Evolutionary conservation across 2,797 vertebrate genomes (phyloP).

Genomic region (Phoeniculus purpureus): DNA sequence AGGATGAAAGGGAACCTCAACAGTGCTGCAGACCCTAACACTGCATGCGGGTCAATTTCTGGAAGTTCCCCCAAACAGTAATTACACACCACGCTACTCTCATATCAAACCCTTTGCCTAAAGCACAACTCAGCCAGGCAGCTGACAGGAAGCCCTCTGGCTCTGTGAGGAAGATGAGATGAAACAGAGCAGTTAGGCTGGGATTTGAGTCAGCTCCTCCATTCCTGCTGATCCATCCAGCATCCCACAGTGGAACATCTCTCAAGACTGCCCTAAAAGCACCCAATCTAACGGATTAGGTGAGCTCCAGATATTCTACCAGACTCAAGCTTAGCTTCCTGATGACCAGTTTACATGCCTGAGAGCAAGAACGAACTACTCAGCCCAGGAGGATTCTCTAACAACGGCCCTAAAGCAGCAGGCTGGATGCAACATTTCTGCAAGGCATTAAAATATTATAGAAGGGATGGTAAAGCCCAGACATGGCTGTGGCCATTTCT

Average conservation of each 20-base stretch:
- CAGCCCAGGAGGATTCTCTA: not conserved
- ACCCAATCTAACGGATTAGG: not conserved
- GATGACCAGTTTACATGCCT: not conserved
- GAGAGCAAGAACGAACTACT: constrained; percentile 22
- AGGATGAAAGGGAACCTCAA: not conserved
- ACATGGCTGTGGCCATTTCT: constrained; percentile 38
- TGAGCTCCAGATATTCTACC: not conserved
- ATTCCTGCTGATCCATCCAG: not conserved
- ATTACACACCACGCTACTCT: not conserved
- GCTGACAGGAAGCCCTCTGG: not conserved
- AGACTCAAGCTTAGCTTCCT: not conserved
- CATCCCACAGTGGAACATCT: not conserved
- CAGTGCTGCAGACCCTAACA: not conserved
- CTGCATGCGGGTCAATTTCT: not conserved
- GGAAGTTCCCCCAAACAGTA: not conserved
- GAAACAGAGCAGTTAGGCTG: not conserved
- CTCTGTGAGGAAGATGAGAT: not conserved
- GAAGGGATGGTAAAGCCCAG: not conserved
- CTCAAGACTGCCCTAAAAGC: not conserved
- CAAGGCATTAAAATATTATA: not conserved
- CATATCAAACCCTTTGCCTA: not conserved
- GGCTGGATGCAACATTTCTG: not conserved
- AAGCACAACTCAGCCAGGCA: not conserved
- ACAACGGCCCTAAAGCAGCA: not conserved
- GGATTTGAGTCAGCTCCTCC: not conserved